A percentile compares a stretch with the other conserved stretches of the same genome.
Conservation (phyloP, 2,888 invertebrate genomes). For the Hybos culiciformis region DNA sequence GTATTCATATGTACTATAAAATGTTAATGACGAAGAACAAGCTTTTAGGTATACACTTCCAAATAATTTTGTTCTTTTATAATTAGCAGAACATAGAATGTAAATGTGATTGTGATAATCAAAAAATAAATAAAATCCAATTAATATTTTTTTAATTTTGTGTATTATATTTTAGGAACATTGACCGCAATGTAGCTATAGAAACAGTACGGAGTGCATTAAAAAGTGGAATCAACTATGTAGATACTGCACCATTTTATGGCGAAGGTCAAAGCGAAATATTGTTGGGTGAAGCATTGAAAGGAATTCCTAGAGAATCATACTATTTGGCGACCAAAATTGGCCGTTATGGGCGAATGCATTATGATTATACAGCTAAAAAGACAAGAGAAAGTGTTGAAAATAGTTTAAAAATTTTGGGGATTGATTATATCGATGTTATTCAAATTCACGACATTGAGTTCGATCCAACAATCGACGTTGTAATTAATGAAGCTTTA, state of each 20-base stretch:
- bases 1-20: no score
- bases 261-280: conserved; percentile 70
- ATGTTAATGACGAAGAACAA: no score
- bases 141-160: background rate
- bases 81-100: no score
- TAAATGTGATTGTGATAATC: no score
- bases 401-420: conserved; percentile 51
- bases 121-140: no score
- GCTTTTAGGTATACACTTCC: no score
- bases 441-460: conserved; percentile 92
- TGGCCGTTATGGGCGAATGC: conserved; percentile 59
- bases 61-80: no score
- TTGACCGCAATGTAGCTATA: conserved; percentile 48
- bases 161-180: conserved; percentile 35
- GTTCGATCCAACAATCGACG: conserved; percentile 61
- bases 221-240: conserved; percentile 64
- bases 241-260: conserved; percentile 83
- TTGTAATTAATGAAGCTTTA: conserved; percentile 72
- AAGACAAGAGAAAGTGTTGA: conserved; percentile 59
- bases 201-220: conserved; percentile 52
- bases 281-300: conserved; percentile 63
- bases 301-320: conserved; percentile 56
- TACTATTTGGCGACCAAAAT: conserved; percentile 78
- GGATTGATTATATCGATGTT: conserved; percentile 67
- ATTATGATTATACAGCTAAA: conserved; percentile 69